Evolutionary conservation across 2,113 vertebrate species (phyloP).

Genomic region (Paramisgurnus dabryanus): DNA sequence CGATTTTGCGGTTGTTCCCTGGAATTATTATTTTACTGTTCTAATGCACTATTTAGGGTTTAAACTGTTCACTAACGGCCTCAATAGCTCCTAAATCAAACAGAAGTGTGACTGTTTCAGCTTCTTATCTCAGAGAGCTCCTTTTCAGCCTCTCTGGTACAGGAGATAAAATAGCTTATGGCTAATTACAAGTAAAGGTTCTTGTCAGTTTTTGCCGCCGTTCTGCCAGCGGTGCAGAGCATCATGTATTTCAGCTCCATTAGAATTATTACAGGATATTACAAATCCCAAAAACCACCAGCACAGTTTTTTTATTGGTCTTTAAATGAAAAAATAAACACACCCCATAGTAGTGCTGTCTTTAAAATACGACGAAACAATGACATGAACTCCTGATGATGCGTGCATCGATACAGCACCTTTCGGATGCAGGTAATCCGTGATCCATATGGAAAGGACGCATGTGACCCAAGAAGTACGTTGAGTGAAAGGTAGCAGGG

Average conservation of each 20-base stretch:
- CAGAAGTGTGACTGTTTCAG: not conserved
- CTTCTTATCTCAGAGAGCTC: slow-evolving; percentile 6
- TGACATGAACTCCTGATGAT: no score
- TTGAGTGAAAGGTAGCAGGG: no score
- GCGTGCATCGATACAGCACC: no score
- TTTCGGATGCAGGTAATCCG: no score
- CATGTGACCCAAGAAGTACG: no score
- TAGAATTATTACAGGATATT: not conserved
- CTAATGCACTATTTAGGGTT: slow-evolving; percentile 18
- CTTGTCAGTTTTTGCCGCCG: slow-evolving; percentile 8
- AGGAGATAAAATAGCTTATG: slow-evolving; percentile 36
- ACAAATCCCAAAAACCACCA: no score
- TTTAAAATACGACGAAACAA: no score
- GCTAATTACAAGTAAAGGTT: slow-evolving; percentile 34
- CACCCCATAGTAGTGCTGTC: no score
- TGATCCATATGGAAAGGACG: no score
- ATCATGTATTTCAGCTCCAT: not conserved
- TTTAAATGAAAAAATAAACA: no score
- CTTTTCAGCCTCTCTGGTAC: slow-evolving; percentile 12
- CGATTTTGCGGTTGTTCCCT: not conserved
- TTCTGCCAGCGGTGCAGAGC: not conserved
- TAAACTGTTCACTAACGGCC: slow-evolving; percentile 1
- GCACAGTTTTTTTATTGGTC: no score
- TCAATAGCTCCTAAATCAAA: slow-evolving; percentile 10
- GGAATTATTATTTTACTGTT: slow-evolving; percentile 1